Evolutionary conservation across 2,113 vertebrate species (phyloP).

Genomic region (Nansenia antarctica): DNA sequence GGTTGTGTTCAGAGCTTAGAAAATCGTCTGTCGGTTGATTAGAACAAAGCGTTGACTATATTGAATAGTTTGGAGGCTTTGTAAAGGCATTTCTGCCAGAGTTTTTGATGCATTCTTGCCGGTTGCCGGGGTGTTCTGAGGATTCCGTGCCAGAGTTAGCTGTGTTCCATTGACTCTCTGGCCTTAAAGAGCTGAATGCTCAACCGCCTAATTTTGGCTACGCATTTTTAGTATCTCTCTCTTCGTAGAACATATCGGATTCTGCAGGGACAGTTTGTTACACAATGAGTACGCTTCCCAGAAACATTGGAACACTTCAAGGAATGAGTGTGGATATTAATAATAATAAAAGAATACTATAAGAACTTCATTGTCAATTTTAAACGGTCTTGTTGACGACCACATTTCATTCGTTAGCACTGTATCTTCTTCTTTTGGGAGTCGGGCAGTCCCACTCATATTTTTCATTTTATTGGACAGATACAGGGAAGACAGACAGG

Average conservation of each 20-base stretch:
- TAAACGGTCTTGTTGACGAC: too few relatives aligned
- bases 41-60: conserved; percentile 57
- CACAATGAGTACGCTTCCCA: too few relatives aligned
- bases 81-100: conserved; percentile 22
- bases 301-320: neutral
- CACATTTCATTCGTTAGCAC: too few relatives aligned
- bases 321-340: neutral
- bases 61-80: conserved; percentile 50
- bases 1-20: conserved; percentile 35
- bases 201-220: neutral
- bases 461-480: too few relatives aligned
- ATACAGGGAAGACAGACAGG: too few relatives aligned
- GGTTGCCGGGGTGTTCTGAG: conserved; percentile 53
- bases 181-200: neutral
- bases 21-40: conserved; percentile 47
- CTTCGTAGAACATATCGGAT: too few relatives aligned
- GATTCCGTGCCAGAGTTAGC: conserved; percentile 37
- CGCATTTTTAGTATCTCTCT: neutral
- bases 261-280: too few relatives aligned
- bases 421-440: too few relatives aligned
- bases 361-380: neutral
- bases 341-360: neutral
- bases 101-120: conserved; percentile 50
- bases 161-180: conserved; percentile 34
- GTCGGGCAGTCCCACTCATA: too few relatives aligned